Evolutionary conservation across 2,888 invertebrate genomes (phyloP).

Genomic region (Plagiodera versicolora): DNA sequence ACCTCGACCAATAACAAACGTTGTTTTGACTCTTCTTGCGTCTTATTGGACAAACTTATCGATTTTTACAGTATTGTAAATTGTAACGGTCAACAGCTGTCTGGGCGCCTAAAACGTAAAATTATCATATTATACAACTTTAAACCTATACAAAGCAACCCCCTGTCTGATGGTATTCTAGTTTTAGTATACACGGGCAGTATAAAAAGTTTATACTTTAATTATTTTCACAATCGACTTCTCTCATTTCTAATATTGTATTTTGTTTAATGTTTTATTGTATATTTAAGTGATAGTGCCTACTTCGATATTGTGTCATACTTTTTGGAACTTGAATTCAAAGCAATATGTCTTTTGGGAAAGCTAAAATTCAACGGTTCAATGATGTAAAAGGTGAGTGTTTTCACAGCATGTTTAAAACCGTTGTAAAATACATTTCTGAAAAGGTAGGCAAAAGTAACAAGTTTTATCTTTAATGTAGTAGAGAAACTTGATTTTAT

Average conservation of each 20-base stretch:
- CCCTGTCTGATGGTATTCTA: neutral
- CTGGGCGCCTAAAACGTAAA: slow-evolving; percentile 25
- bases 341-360: slow-evolving; percentile 59
- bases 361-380: slow-evolving; percentile 60
- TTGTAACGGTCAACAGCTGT: slow-evolving; percentile 30
- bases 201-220: neutral
- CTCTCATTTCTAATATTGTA: neutral
- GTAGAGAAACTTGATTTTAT: too few species aligned
- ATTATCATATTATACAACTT: neutral
- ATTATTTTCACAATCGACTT: neutral
- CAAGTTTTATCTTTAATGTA: too few species aligned
- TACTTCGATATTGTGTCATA: too few species aligned
- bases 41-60: slow-evolving; percentile 6
- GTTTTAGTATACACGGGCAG: neutral
- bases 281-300: too few species aligned
- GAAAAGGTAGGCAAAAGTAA: too few species aligned
- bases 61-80: slow-evolving; percentile 18
- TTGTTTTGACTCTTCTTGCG: neutral
- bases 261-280: neutral
- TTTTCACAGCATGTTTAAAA: neutral
- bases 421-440: too few species aligned
- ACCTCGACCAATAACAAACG: slow-evolving; percentile 1
- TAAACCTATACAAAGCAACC: neutral
- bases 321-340: too few species aligned
- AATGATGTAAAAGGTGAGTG: slow-evolving; percentile 59